Evolutionary conservation across 2,797 vertebrate species (phyloP).

Genomic region (Carapus acus): DNA sequence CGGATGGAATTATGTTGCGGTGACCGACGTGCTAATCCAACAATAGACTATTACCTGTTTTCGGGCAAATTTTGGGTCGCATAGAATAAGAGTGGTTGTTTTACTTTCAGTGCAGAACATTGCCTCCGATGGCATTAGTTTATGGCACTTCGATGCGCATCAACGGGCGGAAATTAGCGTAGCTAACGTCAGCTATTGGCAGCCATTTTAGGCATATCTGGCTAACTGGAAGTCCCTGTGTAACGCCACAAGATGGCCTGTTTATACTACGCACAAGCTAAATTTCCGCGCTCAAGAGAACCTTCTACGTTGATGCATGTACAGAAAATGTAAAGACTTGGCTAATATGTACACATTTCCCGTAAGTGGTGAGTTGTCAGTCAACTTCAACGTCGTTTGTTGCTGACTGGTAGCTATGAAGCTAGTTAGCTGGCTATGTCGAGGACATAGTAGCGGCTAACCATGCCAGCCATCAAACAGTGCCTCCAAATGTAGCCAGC

Average conservation of each 20-base stretch:
- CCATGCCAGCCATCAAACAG: too few species aligned
- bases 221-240: slow-evolving; percentile 70
- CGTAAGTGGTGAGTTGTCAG: slow-evolving; percentile 1
- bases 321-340: too few species aligned
- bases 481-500: slow-evolving; percentile 68
- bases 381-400: background rate
- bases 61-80: too few species aligned
- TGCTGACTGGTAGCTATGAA: slow-evolving; percentile 41
- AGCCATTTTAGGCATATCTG: slow-evolving; percentile 76
- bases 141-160: slow-evolving; percentile 33
- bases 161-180: slow-evolving; percentile 72
- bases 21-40: slow-evolving; percentile 45
- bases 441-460: slow-evolving; percentile 71
- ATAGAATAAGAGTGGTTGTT: too few species aligned
- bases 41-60: too few species aligned
- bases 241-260: slow-evolving; percentile 73
- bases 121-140: background rate
- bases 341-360: too few species aligned
- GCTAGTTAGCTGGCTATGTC: slow-evolving; percentile 77
- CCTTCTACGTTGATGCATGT: too few species aligned
- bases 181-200: slow-evolving; percentile 63
- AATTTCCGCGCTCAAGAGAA: slow-evolving; percentile 61
- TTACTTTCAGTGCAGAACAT: too few species aligned
- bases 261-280: slow-evolving; percentile 52
- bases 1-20: slow-evolving; percentile 24